Conservation (phyloP, 2,113 vertebrate species). For the Dipodomys stephensi region DNA sequence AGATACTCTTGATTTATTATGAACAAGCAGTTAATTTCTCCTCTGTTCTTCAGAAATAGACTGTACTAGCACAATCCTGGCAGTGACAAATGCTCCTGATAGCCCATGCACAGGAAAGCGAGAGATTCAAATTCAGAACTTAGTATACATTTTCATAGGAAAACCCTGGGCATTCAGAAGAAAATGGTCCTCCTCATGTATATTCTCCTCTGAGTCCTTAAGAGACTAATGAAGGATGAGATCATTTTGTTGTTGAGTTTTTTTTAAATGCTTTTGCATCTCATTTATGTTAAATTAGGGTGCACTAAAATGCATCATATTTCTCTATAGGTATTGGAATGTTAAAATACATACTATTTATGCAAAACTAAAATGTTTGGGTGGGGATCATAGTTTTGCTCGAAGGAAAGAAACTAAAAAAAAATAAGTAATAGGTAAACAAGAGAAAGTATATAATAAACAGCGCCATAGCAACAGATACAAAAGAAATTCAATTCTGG, state of each 20-base stretch:
- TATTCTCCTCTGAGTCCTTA: neutral
- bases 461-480: neutral
- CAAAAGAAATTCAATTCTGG: too few relatives aligned
- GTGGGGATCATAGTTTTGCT: neutral
- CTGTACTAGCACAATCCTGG: conserved; percentile 48
- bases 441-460: too few relatives aligned
- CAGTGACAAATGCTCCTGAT: conserved; percentile 16
- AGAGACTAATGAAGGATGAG: neutral
- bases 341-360: neutral
- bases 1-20: conserved; percentile 65
- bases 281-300: neutral
- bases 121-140: conserved; percentile 26
- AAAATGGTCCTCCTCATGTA: neutral
- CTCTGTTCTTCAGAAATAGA: conserved; percentile 58
- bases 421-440: neutral
- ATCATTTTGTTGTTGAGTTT: neutral
- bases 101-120: neutral
- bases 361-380: neutral
- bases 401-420: neutral
- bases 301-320: too few relatives aligned
- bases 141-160: neutral
- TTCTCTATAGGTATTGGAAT: too few relatives aligned
- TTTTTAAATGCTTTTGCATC: neutral
- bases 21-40: conserved; percentile 52
- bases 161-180: neutral